These are phyloP conservation scores for Chaetophractus vellerosus DNA, from an alignment of 2,797 vertebrate species.

Conservation along the genomic window DNA sequence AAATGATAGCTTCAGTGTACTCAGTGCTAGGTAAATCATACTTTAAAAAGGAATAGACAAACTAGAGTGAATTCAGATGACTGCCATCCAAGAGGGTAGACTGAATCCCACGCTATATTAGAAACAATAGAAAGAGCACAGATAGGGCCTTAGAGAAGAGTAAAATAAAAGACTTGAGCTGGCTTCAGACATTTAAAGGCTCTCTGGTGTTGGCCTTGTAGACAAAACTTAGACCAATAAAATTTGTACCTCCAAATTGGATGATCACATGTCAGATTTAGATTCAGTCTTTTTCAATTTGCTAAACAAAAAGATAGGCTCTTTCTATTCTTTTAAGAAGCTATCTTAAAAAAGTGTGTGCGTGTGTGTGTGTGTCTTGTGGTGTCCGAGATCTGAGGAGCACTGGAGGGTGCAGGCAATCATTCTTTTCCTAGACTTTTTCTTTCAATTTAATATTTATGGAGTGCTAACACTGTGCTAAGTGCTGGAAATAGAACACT, in stretches of 20 bases:
- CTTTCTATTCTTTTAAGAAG: slow-evolving; percentile 29
- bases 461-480: background rate
- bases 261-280: background rate
- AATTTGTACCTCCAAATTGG: background rate
- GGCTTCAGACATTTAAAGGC: background rate
- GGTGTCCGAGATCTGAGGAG: background rate
- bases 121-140: background rate
- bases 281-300: background rate
- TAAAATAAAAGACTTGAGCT: background rate
- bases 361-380: background rate
- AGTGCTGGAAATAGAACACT: background rate
- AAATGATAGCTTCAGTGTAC: background rate
- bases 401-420: background rate
- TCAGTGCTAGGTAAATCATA: background rate
- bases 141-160: background rate
- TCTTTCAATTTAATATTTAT: background rate
- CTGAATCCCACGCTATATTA: background rate
- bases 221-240: background rate
- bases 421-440: background rate
- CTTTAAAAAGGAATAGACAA: background rate
- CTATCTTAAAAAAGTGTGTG: background rate
- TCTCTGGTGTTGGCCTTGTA: background rate
- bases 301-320: background rate
- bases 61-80: background rate
- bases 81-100: background rate